phyloP scores from a whole-genome alignment of 2,888 invertebrate species.

The Pachymerium ferrugineum region DNA sequence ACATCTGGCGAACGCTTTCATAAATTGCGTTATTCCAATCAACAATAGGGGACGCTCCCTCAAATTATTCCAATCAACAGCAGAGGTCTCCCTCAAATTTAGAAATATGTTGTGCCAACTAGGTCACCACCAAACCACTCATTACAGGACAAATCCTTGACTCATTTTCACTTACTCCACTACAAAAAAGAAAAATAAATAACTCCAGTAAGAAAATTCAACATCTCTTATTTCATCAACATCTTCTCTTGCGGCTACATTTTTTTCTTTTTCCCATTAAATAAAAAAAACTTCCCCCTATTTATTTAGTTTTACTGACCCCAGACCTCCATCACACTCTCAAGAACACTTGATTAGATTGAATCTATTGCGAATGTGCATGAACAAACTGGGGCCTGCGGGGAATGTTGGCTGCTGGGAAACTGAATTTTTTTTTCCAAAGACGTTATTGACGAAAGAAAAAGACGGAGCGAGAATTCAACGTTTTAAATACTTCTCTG shows the following conservation, averaged over 20 bases:
- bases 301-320: background rate
- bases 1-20: background rate
- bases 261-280: slow-evolving; percentile 1
- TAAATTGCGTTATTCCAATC: background rate
- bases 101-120: background rate
- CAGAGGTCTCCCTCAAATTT: background rate
- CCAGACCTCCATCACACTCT: slow-evolving; percentile 8
- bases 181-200: no score
- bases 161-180: no score
- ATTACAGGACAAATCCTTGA: background rate
- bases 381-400: background rate
- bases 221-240: no score
- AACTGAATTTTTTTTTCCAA: background rate
- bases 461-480: no score
- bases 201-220: no score
- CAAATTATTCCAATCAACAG: slow-evolving; percentile 9
- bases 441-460: no score
- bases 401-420: background rate
- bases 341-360: slow-evolving; percentile 8
- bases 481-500: no score
- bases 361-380: slow-evolving; percentile 9
- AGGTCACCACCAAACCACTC: background rate
- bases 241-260: background rate
- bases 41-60: background rate
- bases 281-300: background rate